Conservation (phyloP, 2,888 invertebrate species). For the Himalopsyche japonica region DNA sequence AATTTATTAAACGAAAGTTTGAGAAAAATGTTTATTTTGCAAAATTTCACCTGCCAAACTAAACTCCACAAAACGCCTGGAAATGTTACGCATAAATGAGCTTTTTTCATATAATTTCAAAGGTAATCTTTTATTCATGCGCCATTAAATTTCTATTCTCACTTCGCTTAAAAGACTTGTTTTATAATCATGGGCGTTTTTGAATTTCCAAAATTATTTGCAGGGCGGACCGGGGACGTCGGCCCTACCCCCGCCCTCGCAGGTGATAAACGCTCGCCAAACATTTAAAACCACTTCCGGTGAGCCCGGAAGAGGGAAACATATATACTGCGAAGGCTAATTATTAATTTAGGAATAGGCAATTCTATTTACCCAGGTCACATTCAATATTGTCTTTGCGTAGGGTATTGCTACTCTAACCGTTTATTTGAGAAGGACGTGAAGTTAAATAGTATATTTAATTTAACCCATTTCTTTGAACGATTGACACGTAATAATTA, state of each 20-base stretch:
- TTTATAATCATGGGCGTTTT: slow-evolving; percentile 15
- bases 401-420: not conserved
- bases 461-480: no score
- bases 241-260: not conserved
- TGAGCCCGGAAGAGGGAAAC: not conserved
- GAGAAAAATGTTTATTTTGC: not conserved
- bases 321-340: not conserved
- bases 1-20: not conserved
- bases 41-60: slow-evolving; percentile 1
- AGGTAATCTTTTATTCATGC: slow-evolving; percentile 32
- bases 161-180: slow-evolving; percentile 18
- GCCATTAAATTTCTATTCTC: slow-evolving; percentile 30
- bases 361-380: not conserved
- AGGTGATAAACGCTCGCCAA: slow-evolving; percentile 5
- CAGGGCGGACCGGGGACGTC: not conserved
- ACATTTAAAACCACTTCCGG: slow-evolving; percentile 1
- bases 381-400: not conserved
- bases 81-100: not conserved
- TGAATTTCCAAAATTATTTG: slow-evolving; percentile 3
- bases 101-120: slow-evolving; percentile 4
- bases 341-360: not conserved
- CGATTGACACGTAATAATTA: no score
- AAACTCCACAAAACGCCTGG: not conserved
- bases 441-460: no score
- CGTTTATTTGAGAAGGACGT: not conserved